These are phyloP conservation scores for Arrhamphus sclerolepis DNA, from an alignment of 2,797 vertebrate genomes.

Conservation along the genomic window DNA sequence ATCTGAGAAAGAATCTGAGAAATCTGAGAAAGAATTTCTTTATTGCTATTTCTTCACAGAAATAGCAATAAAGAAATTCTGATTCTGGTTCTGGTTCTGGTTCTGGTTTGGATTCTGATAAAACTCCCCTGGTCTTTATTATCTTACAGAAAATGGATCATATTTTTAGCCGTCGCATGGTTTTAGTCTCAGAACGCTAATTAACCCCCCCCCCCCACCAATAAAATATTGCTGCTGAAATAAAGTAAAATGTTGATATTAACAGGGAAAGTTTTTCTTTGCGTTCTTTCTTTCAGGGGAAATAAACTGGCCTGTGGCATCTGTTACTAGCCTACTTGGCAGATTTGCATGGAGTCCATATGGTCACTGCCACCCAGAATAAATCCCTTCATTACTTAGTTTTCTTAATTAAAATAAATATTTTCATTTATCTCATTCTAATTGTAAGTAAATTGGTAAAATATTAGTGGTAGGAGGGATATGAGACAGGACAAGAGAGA, in stretches of 20 bases:
- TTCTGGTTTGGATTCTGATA: too few species aligned
- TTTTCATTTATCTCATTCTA: slow-evolving; percentile 56
- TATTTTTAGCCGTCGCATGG: too few species aligned
- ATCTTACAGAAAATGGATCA: too few species aligned
- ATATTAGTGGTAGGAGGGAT: slow-evolving; percentile 33
- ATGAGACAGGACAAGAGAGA: slow-evolving; percentile 39
- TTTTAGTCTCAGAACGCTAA: too few species aligned
- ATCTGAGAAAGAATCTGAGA: too few species aligned
- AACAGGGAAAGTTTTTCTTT: slow-evolving; percentile 60
- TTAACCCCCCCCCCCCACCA: too few species aligned
- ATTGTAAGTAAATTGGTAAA: slow-evolving; percentile 60
- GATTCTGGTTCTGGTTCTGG: too few species aligned
- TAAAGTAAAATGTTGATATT: slow-evolving; percentile 53
- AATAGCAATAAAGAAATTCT: too few species aligned
- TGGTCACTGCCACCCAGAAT: slow-evolving; percentile 67
- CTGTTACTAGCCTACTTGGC: slow-evolving; percentile 68
- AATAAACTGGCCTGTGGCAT: slow-evolving; percentile 71
- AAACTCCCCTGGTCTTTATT: too few species aligned
- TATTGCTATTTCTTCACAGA: too few species aligned
- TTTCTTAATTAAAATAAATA: slow-evolving; percentile 72
- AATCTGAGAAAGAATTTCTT: too few species aligned
- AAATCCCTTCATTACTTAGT: slow-evolving; percentile 53
- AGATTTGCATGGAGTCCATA: slow-evolving; percentile 71
- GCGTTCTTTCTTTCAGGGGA: slow-evolving; percentile 51
- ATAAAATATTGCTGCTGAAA: slow-evolving; percentile 55